Evolutionary conservation across 2,888 invertebrate genomes (phyloP).

Genomic region (Mimachlamys varia): DNA sequence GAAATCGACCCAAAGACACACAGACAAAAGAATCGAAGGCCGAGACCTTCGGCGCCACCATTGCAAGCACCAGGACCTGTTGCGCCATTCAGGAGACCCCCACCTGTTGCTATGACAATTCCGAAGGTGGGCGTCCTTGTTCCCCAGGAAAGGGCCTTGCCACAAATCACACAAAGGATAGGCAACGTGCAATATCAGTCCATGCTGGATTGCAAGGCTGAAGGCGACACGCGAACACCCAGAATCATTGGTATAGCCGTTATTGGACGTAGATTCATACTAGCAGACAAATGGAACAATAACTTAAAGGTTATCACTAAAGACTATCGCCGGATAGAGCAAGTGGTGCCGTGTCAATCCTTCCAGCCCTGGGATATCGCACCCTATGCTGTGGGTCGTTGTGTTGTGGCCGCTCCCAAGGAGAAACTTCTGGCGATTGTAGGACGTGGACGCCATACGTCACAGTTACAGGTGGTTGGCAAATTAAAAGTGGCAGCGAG

Average conservation of each 20-base stretch:
- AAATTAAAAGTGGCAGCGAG: neutral
- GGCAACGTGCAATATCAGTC: neutral
- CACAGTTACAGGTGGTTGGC: slow-evolving; percentile 3
- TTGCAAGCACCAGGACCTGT: neutral
- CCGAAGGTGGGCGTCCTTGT: neutral
- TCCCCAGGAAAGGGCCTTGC: neutral
- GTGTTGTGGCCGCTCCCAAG: neutral
- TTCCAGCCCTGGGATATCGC: slow-evolving; percentile 24
- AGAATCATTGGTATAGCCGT: neutral
- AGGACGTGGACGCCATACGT: neutral
- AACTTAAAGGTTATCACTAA: neutral
- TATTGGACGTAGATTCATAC: neutral
- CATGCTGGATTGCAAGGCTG: slow-evolving; percentile 9
- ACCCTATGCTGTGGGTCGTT: neutral
- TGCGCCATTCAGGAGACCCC: neutral
- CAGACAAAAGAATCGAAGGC: neutral
- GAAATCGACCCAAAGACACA: neutral
- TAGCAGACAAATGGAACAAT: slow-evolving; percentile 17
- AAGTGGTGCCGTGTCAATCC: neutral
- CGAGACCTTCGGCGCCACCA: neutral
- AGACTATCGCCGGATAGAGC: neutral
- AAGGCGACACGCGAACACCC: neutral
- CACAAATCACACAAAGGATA: neutral
- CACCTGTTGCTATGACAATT: slow-evolving; percentile 23
- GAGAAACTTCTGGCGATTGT: neutral